Evolutionary conservation across 2,113 vertebrate genomes (phyloP), one percentile per base, ranked within the genome.

Genomic region (Pagrus major): DNA sequence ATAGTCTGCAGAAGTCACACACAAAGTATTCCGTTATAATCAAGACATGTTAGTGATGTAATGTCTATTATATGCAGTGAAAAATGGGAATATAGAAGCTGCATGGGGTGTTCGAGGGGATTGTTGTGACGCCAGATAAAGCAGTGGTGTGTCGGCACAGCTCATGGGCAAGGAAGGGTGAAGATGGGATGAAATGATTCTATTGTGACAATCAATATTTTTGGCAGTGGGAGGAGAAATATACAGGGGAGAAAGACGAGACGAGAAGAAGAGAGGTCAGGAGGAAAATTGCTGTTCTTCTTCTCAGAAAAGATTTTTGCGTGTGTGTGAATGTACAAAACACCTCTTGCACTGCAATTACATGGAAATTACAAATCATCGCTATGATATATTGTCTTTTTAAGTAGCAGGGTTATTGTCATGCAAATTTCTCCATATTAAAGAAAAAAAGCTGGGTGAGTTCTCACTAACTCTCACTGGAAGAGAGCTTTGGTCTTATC

Each of bases 111-210:
- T 60, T 82, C 67, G 25, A 69, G 41, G 51, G 49, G 44, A 80
- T 37, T 1, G 23, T 66, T 14, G 27, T 52, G 39, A 64, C 25
- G 49, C 44, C 20, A n/a, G 46, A 80, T 74, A 47, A 81, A 64
- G 27, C 56, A 23, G 42, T n/a, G 39, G 25, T 56, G 3, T 44
- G 41, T 47, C 37, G 6, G 39, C 5, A 60, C 76, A 67, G 63
- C 23, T 56, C 41, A 2, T 20, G 69, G 56, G 49, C 7, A 47
- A 41, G 18, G 37, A 60, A 15, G 15, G 8, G 47, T 7, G 49
- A 42, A 29, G 71, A 27, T 1, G 41, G 39, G 80, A 78, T 69
- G 14, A 84, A 83, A 87, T 23, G 6, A 39, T 39, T 80, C 54
- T 80, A 31, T 61, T 76, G 46, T 23, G 68, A 63, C 25, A 54